Conservation (phyloP, 23 tunicate genomes). For the Diplosoma virens region DNA sequence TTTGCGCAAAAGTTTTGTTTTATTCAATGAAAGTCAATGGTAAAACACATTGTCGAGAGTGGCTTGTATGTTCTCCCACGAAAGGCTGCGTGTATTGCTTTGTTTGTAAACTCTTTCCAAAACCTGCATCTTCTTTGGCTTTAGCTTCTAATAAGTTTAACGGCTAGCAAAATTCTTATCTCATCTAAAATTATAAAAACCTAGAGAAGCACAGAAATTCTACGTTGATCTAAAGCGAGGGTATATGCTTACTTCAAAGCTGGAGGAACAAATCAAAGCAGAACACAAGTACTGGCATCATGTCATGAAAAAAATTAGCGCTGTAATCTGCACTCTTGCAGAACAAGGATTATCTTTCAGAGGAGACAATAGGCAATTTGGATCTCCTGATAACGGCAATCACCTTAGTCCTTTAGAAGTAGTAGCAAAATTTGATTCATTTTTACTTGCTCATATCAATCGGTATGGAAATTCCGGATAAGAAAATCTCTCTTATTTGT, state of each 20-base stretch:
- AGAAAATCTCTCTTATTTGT: conserved; percentile 28
- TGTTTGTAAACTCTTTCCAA: too few relatives aligned
- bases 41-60: too few relatives aligned
- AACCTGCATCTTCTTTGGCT: too few relatives aligned
- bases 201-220: conserved; percentile 15
- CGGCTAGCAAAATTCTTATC: too few relatives aligned
- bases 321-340: conserved; percentile 27
- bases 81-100: too few relatives aligned
- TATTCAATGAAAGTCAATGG: too few relatives aligned
- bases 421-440: conserved; percentile 37
- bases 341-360: conserved; percentile 36
- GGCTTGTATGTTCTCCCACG: too few relatives aligned
- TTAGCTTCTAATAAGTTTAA: too few relatives aligned
- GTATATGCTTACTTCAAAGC: conserved; percentile 34
- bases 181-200: too few relatives aligned
- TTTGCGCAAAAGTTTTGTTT: too few relatives aligned
- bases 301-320: conserved; percentile 38
- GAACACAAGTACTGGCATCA: conserved; percentile 40
- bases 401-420: conserved; percentile 35
- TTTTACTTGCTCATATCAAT: conserved; percentile 43
- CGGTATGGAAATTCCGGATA: conserved; percentile 42
- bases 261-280: conserved; percentile 34
- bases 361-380: conserved; percentile 37
- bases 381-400: conserved; percentile 48
- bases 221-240: conserved; percentile 23